phyloP scores from a whole-genome alignment of 2,888 invertebrate genomes.

The Latheticus oryzae region DNA sequence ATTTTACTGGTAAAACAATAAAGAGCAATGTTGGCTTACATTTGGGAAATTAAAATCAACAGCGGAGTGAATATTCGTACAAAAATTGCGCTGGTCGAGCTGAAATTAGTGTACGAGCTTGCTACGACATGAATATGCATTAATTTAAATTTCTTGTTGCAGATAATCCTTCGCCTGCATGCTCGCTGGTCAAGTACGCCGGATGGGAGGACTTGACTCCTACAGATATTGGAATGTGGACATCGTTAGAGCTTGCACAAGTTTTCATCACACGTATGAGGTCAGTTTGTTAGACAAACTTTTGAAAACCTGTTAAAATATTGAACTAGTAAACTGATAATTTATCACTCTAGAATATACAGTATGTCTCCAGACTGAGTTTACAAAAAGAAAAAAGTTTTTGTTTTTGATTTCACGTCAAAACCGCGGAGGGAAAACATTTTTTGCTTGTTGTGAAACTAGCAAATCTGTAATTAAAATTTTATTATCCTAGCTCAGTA shows the following conservation, averaged over 20 bases:
- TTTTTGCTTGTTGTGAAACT: too few relatives aligned
- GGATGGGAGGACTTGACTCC: slow-evolving; percentile 66
- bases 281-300: slow-evolving; percentile 63
- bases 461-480: too few relatives aligned
- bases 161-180: slow-evolving; percentile 66
- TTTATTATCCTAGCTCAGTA: too few relatives aligned
- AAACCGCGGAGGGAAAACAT: too few relatives aligned
- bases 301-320: too few relatives aligned
- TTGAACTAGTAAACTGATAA: too few relatives aligned
- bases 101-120: too few relatives aligned
- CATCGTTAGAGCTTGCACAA: slow-evolving; percentile 66
- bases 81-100: slow-evolving; percentile 14
- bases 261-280: slow-evolving; percentile 68
- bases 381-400: too few relatives aligned
- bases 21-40: slow-evolving; percentile 38
- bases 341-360: too few relatives aligned
- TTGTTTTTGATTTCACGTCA: too few relatives aligned
- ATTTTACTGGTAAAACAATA: slow-evolving; percentile 36
- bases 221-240: slow-evolving; percentile 66
- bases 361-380: too few relatives aligned
- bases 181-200: slow-evolving; percentile 66
- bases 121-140: slow-evolving; percentile 51
- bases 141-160: slow-evolving; percentile 56
- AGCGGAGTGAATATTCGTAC: slow-evolving; percentile 24
- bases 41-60: slow-evolving; percentile 49